phyloP scores from a whole-genome alignment of 2,797 vertebrate species.

The Enteromius fasciolatus region DNA sequence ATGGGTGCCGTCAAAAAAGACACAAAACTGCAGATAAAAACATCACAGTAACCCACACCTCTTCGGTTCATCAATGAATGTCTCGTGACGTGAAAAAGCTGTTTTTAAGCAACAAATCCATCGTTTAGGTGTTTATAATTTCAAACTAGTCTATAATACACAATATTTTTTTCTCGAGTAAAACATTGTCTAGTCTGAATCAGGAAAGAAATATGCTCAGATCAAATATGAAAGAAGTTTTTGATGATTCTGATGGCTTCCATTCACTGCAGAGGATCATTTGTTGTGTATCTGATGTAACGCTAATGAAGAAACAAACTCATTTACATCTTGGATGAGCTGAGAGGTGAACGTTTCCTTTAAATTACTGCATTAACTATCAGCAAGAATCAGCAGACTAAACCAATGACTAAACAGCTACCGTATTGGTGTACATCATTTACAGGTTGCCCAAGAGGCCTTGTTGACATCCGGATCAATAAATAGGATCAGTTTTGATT shows the following conservation, averaged over 20 bases:
- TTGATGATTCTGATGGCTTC: not conserved
- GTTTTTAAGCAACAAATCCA: not conserved
- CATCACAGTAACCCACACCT: not conserved
- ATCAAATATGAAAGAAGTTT: not conserved
- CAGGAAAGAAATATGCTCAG: not conserved
- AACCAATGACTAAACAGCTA: not conserved
- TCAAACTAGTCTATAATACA: not conserved
- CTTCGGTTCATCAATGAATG: not conserved
- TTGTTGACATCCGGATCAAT: not conserved
- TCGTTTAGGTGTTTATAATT: not conserved
- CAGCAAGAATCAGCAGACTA: not conserved
- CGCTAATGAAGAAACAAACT: not conserved
- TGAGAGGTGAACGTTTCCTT: not conserved
- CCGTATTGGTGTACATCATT: not conserved
- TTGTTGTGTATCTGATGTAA: not conserved
- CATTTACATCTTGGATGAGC: not conserved
- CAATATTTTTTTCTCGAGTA: not conserved
- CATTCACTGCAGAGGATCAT: not conserved
- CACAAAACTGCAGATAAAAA: no score
- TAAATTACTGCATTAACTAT: not conserved
- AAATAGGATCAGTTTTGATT: not conserved
- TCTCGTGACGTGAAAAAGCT: not conserved
- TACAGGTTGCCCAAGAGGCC: not conserved
- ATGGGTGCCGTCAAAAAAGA: not conserved
- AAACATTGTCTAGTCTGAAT: not conserved